Base-by-base conservation (phyloP, 2,113 vertebrate species). In the Phrynosoma blainvillii region DNA sequence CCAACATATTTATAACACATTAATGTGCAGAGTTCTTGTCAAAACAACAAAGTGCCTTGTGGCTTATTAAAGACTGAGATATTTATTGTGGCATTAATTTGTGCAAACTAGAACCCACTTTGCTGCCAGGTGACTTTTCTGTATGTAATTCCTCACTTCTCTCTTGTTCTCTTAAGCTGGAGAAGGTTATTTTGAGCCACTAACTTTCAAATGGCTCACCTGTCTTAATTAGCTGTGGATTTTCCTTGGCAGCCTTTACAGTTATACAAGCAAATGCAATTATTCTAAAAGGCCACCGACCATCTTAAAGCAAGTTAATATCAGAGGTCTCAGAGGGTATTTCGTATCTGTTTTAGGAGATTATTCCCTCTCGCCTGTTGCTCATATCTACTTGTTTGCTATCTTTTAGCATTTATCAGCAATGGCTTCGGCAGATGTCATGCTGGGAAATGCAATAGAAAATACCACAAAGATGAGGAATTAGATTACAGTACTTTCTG, bases 401-500 rank as follows among this genome's bases (percentile, higher is more conserved):
- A 10, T 66, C 80, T 88, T 76, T 83, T 56, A 40, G n/a, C 81
- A 42, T 66, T 84, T 83, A 66, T 83, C 59, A 40, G 52, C 56
- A 88, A 88, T 84, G 62, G 74, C 73, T 68, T 77, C 10, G 16
- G 68, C 59, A 74, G 73, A 59, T 74, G 68, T 78, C 87, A 88
- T 78, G 87, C 81, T 83, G 81, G 74, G 87, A 88, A 88, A 84
- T 40, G n/a, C 65, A 70, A 56, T 52, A 70, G 87, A 88, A 78
- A 84, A 76, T 47, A 65, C 56, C 40, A 66, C 32, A 47, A 30
- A 82, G 81, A 88, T 84, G 87, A 78, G 62, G 83, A 88, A 88
- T 70, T 77, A 84, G 87, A 84, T 88, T 88, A 56, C 70, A 68
- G 47, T 36, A 54, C 30, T n/a, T 11, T 36, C 62, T 76, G 74